Percentiles rank a stretch among this genome's conserved stretches.
Evolutionary conservation across 1,140 invertebrate species (phyloP).

Genomic region (Homarus americanus): DNA sequence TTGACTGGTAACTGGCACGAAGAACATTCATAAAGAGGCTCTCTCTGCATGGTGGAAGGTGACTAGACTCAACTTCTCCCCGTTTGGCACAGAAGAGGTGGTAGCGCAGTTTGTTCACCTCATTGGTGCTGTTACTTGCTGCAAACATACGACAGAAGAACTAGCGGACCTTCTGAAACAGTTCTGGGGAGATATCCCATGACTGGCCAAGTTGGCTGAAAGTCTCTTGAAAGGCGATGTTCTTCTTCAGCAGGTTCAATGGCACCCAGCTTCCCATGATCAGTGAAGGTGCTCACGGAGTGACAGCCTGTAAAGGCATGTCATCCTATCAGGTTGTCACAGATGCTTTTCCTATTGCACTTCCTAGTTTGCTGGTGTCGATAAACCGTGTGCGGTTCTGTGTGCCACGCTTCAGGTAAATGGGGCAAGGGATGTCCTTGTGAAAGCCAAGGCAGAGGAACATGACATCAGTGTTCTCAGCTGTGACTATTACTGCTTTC

Average conservation of each 20-base stretch:
- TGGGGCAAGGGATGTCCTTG: too few relatives aligned
- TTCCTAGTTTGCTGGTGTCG: too few relatives aligned
- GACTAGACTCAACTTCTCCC: constrained; percentile 4
- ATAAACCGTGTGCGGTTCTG: too few relatives aligned
- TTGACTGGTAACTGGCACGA: too few relatives aligned
- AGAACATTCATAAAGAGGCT: too few relatives aligned
- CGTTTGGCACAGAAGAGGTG: constrained; percentile 27
- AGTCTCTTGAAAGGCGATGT: not conserved
- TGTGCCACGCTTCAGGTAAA: too few relatives aligned
- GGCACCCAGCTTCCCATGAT: not conserved
- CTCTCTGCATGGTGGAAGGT: too few relatives aligned
- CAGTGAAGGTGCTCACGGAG: not conserved
- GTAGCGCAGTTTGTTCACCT: not conserved
- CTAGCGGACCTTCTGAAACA: not conserved
- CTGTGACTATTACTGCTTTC: too few relatives aligned
- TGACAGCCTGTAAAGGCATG: not conserved
- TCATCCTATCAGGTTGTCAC: not conserved
- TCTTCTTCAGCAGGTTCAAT: not conserved
- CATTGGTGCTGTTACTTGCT: not conserved
- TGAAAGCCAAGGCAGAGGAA: too few relatives aligned
- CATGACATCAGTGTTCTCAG: too few relatives aligned
- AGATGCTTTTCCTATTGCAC: not conserved
- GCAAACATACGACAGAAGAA: not conserved
- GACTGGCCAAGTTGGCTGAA: not conserved
- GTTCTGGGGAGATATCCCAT: not conserved